These are phyloP conservation scores for Orussus abietinus DNA, from an alignment of 1,140 invertebrate genomes.

Conservation along the genomic window DNA sequence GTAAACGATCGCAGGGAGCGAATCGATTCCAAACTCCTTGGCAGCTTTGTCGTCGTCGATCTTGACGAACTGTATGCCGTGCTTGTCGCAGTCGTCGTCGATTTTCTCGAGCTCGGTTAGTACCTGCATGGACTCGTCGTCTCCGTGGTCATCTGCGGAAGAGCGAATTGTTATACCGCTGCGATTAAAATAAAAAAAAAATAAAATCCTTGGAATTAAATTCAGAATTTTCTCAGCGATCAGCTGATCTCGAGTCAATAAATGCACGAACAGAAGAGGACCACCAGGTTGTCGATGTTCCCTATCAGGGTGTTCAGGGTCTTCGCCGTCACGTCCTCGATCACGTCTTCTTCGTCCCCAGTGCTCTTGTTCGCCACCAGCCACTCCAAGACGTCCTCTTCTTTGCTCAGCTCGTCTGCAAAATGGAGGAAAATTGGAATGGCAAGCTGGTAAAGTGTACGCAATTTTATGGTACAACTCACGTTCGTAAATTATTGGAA, in stretches of 20 bases:
- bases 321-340: slow-evolving; percentile 88
- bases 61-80: slow-evolving; percentile 91
- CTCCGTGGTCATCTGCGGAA: slow-evolving; percentile 72
- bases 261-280: slow-evolving; percentile 82
- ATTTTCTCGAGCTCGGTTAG: slow-evolving; percentile 86
- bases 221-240: too few relatives aligned
- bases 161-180: background rate
- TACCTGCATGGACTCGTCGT: slow-evolving; percentile 79
- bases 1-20: slow-evolving; percentile 82
- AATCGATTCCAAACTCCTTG: slow-evolving; percentile 81
- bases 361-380: slow-evolving; percentile 87
- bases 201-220: slow-evolving; percentile 21
- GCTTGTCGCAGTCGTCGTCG: slow-evolving; percentile 87
- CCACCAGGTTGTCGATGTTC: slow-evolving; percentile 87
- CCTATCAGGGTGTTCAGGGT: slow-evolving; percentile 82
- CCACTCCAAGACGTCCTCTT: slow-evolving; percentile 93
- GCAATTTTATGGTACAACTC: too few relatives aligned
- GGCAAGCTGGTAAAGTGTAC: too few relatives aligned
- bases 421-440: too few relatives aligned
- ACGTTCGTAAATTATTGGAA: slow-evolving; percentile 93
- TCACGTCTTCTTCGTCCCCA: slow-evolving; percentile 88
- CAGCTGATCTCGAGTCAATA: too few relatives aligned
- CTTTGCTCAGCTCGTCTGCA: slow-evolving; percentile 81
- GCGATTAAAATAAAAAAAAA: slow-evolving; percentile 9
- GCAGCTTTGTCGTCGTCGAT: slow-evolving; percentile 82